These are phyloP conservation scores for Bibio marci DNA, from an alignment of 2,888 invertebrate genomes.

Conservation along the genomic window DNA sequence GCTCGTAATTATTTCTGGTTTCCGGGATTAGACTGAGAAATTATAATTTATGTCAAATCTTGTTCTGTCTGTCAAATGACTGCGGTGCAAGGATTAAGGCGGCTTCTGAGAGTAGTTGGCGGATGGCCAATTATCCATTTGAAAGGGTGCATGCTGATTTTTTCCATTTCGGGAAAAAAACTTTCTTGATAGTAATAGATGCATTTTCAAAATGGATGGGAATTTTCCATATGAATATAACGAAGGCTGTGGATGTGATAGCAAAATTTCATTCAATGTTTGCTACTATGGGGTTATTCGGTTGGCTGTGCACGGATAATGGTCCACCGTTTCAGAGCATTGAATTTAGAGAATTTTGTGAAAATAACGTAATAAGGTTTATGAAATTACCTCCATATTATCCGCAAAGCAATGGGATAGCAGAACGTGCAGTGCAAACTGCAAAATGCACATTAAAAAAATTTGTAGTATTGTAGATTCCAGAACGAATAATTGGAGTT, in stretches of 20 bases:
- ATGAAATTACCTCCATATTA: too few relatives aligned
- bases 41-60: conserved; percentile 9
- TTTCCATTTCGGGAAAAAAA: neutral
- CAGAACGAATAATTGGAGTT: too few relatives aligned
- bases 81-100: neutral
- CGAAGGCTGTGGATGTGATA: neutral
- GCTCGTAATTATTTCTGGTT: conserved; percentile 10
- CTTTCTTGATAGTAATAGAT: conserved; percentile 5
- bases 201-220: conserved; percentile 12
- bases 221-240: conserved; percentile 7
- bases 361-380: too few relatives aligned
- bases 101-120: conserved; percentile 3
- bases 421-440: neutral
- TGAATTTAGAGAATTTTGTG: too few relatives aligned
- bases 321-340: too few relatives aligned
- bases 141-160: conserved; percentile 9
- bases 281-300: too few relatives aligned
- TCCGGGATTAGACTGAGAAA: conserved; percentile 9
- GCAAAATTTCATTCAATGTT: too few relatives aligned
- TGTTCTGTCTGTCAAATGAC: neutral
- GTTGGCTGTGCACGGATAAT: too few relatives aligned
- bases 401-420: too few relatives aligned
- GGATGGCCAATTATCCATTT: conserved; percentile 7
- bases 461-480: neutral
- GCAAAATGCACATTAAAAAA: neutral